Evolutionary conservation across 2,797 vertebrate genomes (phyloP), one percentile per base, ranked within the genome.

Genomic region (Artibeus jamaicensis): DNA sequence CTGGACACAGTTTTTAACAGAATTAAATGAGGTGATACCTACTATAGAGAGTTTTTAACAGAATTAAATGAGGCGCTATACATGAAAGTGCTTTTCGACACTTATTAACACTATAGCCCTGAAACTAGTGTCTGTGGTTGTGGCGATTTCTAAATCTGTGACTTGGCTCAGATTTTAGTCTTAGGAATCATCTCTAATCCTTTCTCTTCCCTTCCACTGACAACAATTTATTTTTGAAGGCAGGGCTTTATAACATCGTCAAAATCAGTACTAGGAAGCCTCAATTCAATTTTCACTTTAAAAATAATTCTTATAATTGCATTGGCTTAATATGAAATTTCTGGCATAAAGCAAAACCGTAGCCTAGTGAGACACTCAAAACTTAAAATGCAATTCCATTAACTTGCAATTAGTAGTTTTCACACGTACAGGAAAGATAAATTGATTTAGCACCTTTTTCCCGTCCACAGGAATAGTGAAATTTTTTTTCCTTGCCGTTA

Each of bases 361-460:
- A 95, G 70, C 97, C 97, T 98, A 97, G 86, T 91, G 95, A 97
- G 97, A 97, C 88, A 95, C 93, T 86, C 88, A 95, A 97, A 81
- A 96, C 82, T 95, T 93, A 97, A 96, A 94, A 98, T 90, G 94
- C 87, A 97, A 98, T 98, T 97, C 97, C 91, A 96, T 98, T 98
- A 97, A 96, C 97, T 98, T 98, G 97, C 98, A 98, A 98, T 99
- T 98, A 98, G 97, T 73, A 98, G 96, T 98, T 98, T 98, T 96
- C 93, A 98, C 98, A 98, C 97, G 96, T 98, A 97, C 53, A 76
- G 1, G 79, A 89, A 98, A 98, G 98, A 98, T 97, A 98, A 98
- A 98, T 98, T 98, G 98, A 98, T 98, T 98, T 98, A 98, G 96
- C 97, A 98, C 98, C 98, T 98, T 97, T 97, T 97, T 97, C 94